phyloP scores from a whole-genome alignment of 2,113 vertebrate genomes.

The Orientallactaga bullata region DNA sequence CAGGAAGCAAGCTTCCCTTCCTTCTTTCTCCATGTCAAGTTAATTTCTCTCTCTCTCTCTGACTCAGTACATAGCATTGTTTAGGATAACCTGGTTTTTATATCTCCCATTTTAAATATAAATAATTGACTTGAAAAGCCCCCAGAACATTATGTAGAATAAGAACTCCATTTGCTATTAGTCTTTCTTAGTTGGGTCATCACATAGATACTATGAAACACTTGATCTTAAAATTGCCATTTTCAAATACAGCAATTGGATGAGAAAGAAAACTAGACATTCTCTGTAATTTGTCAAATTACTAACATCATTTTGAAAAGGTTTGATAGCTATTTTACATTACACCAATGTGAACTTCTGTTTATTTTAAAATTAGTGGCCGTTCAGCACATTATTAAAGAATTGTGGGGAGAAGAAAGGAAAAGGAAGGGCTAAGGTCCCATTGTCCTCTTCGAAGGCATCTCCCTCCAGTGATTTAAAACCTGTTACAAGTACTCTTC shows the following conservation, averaged over 20 bases:
- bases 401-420: too few species aligned
- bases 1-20: slow-evolving; percentile 68
- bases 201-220: not conserved
- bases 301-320: slow-evolving; percentile 28
- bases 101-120: slow-evolving; percentile 57
- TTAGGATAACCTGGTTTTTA: slow-evolving; percentile 40
- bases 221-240: slow-evolving; percentile 34
- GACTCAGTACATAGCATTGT: not conserved
- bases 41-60: not conserved
- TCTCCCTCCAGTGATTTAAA: too few species aligned
- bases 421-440: too few species aligned
- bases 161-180: slow-evolving; percentile 22
- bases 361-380: slow-evolving; percentile 62
- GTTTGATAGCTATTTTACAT: not conserved
- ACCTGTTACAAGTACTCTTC: too few species aligned
- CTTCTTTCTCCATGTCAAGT: slow-evolving; percentile 31
- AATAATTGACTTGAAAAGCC: slow-evolving; percentile 29
- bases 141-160: slow-evolving; percentile 2
- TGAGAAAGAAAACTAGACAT: not conserved
- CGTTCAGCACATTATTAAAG: not conserved
- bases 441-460: too few species aligned
- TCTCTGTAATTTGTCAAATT: slow-evolving; percentile 3
- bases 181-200: slow-evolving; percentile 3
- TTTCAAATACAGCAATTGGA: slow-evolving; percentile 13
- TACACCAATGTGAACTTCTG: not conserved